phyloP scores from a whole-genome alignment of 2,888 invertebrate species.

The Hetaerina titia region DNA sequence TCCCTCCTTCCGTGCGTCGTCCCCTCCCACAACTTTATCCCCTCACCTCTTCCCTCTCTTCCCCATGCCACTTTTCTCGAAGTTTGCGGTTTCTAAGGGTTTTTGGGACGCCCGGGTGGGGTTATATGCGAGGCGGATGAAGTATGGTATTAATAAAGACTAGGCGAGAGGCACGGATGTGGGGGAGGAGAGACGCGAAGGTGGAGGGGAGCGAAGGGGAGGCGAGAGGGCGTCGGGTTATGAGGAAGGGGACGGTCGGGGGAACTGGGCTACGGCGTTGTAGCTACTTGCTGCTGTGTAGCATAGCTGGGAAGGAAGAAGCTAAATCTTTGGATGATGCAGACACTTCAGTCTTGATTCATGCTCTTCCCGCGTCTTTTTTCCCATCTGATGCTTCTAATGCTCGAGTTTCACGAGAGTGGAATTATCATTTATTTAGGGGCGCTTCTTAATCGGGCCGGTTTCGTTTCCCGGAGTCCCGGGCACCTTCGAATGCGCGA shows the following conservation, averaged over 20 bases:
- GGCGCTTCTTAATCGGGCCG: background rate
- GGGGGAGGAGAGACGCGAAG: background rate
- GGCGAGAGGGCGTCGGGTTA: background rate
- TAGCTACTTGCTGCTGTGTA: background rate
- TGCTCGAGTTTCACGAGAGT: background rate
- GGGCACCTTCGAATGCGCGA: background rate
- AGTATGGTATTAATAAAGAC: slow-evolving; percentile 34
- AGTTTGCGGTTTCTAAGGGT: slow-evolving; percentile 35
- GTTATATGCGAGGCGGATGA: slow-evolving; percentile 16
- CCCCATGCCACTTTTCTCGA: slow-evolving; percentile 6
- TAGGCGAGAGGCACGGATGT: background rate
- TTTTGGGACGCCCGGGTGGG: slow-evolving; percentile 27
- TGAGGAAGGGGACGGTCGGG: background rate
- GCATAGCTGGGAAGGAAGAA: background rate
- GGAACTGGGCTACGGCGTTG: background rate
- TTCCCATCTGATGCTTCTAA: background rate
- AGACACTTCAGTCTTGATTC: background rate
- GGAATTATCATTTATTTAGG: background rate
- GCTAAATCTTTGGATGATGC: background rate
- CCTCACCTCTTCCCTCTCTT: background rate
- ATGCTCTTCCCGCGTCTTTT: background rate
- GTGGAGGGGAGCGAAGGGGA: background rate
- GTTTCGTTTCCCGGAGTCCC: background rate
- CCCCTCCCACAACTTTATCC: background rate
- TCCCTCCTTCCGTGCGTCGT: background rate